Base-by-base conservation (phyloP, 2,888 invertebrate genomes). In the Liodrosophila aerea region DNA sequence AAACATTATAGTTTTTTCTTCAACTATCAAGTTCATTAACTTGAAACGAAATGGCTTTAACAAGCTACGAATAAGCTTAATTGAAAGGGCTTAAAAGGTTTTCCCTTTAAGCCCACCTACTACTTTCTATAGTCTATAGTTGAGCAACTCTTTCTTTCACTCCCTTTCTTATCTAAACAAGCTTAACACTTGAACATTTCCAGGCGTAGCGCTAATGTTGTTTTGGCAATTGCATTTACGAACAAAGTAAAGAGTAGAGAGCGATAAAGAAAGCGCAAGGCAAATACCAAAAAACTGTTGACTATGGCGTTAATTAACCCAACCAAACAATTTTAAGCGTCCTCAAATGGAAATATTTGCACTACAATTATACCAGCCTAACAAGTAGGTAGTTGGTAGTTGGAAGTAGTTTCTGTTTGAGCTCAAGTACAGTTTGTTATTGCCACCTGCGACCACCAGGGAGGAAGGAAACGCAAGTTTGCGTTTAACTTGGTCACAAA, bases 401-500 rank as follows among this genome's bases (percentile, higher is more conserved):
- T 22, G 30, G 9, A 37, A n/a, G 4, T 13, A n/a, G 37, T 15
- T 15, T 16, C n/a, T 16, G 18, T 7, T 16, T 16, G 16, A 39
- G 11, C 11, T 39, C 5, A 9, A 8, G 11, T 29, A 29, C 11
- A 7, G 18, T 16, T 29, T 53, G 41, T 53, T 46, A 29, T 30
- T 53, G 51, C 62, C 56, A 73, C 54, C 59, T 59, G 67, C 62
- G 50, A 46, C 62, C 39, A 49, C 52, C 44, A 39, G n/a, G 22
- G 4, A 31, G 11, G n/a, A 47, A 2, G 40, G 45, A 59, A 70
- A 61, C 64, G 78, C 71, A 47, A 65, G 60, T 69, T 84, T 56
- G 77, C 81, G 81, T 81, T 84, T 61, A 52, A 47, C 30, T 50
- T 63, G 56, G 50, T 72, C 71, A 84, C 81, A 81, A 81, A 81